Evolutionary conservation across 2,888 invertebrate species (phyloP), one percentile per base, ranked within the genome.

Genomic region (Sinelater perroti): DNA sequence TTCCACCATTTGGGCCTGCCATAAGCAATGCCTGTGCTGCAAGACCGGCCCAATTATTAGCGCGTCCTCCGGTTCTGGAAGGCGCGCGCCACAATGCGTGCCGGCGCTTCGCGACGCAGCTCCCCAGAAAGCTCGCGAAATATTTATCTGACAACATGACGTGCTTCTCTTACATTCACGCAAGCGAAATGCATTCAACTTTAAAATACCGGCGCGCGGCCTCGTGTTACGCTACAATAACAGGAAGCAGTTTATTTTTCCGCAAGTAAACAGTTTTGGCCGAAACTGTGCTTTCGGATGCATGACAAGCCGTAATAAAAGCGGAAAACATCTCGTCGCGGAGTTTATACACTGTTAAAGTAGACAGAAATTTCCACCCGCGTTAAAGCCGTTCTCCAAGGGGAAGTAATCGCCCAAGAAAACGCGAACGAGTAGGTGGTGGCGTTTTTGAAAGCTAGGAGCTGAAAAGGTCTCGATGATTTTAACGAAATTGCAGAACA

Each of bases 21-120:
- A 66, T 67, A 65, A 67, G 67, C 65, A 67, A 64, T 70, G 67
- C 67, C 69, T 64, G 61, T 67, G 59, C 63, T 62, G 60, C 66
- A 56, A 57, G 62, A 67, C 68, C 70, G 70, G 69, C 73, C 71
- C 72, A 73, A 74, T 74, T 73, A 74, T 72, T 69, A 67, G 66
- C 71, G 72, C 71, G 71, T 68, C 69, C 67, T 70, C 65, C 60
- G 44, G 56, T n/a, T n/a, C n/a, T n/a, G n/a, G n/a, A n/a, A n/a
- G n/a, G n/a, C n/a, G n/a, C n/a, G n/a, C n/a, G n/a, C n/a, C n/a
- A n/a, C n/a, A n/a, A n/a, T n/a, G n/a, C n/a, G n/a, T n/a, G n/a
- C n/a, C n/a, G n/a, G n/a, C 13, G 20, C 31, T 47, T 26, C 21
- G 24, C 40, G 50, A 26, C 56, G 38, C 46, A 51, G 56, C 46